Evolutionary conservation across 2,888 invertebrate genomes (phyloP).

Genomic region (Matsumyia berberina): DNA sequence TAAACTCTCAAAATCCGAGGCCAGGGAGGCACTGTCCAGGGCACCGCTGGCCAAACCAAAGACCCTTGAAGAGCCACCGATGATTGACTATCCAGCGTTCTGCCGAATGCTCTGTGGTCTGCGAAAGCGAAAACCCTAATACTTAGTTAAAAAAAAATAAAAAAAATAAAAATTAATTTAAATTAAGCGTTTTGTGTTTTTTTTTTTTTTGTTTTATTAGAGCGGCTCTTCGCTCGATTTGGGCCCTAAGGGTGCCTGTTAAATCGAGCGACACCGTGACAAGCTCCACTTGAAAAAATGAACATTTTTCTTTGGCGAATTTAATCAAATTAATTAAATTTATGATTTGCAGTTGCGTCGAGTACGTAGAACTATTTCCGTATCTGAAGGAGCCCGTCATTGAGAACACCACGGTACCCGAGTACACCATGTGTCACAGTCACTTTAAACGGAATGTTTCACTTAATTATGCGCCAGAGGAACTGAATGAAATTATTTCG

Average conservation of each 20-base stretch:
- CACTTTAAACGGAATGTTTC: slow-evolving; percentile 75
- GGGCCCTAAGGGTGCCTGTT: not conserved
- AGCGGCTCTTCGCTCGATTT: slow-evolving; percentile 15
- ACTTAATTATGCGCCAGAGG: slow-evolving; percentile 74
- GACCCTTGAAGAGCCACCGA: slow-evolving; percentile 84
- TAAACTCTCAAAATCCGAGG: slow-evolving; percentile 87
- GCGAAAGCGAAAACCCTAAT: slow-evolving; percentile 84
- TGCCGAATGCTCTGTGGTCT: slow-evolving; percentile 87
- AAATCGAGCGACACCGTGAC: slow-evolving; percentile 3
- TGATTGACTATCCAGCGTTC: slow-evolving; percentile 88
- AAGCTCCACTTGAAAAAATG: slow-evolving; percentile 34
- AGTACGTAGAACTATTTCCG: slow-evolving; percentile 84
- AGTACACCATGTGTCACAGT: slow-evolving; percentile 81
- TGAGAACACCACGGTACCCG: slow-evolving; percentile 82
- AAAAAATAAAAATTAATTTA: slow-evolving; percentile 25
- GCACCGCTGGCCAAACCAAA: slow-evolving; percentile 87
- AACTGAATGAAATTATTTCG: slow-evolving; percentile 67
- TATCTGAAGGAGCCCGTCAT: slow-evolving; percentile 83
- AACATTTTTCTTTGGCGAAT: slow-evolving; percentile 20
- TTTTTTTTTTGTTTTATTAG: not conserved
- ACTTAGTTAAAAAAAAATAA: slow-evolving; percentile 19
- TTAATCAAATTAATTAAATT: slow-evolving; percentile 60
- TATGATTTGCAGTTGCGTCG: slow-evolving; percentile 81
- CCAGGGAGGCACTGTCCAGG: slow-evolving; percentile 87
- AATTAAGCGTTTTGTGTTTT: not conserved